These are phyloP conservation scores for Myotis pilosus DNA, from an alignment of 2,797 vertebrate species.

Conservation along the genomic window DNA sequence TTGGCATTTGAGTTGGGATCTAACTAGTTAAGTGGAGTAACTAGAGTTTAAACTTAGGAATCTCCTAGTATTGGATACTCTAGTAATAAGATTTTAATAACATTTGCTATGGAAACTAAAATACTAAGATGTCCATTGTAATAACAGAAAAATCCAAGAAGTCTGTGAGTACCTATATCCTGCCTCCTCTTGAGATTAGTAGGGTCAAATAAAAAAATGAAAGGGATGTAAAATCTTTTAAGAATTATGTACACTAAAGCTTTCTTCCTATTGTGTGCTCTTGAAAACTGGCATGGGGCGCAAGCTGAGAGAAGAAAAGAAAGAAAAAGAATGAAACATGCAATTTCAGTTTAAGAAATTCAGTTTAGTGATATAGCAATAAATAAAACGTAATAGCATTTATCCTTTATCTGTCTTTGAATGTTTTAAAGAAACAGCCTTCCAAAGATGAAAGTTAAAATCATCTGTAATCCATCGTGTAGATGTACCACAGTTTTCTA, in stretches of 20 bases:
- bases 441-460: not conserved
- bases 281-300: not conserved
- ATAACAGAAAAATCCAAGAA: conserved; percentile 23
- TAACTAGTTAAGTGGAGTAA: not conserved
- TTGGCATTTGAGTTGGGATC: not conserved
- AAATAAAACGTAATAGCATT: not conserved
- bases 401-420: not conserved
- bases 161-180: not conserved
- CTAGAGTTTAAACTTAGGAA: not conserved
- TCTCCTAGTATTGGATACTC: not conserved
- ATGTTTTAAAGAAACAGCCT: not conserved
- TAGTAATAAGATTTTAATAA: not conserved
- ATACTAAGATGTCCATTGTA: not conserved
- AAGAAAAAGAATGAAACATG: not conserved
- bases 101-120: not conserved
- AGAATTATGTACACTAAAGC: not conserved
- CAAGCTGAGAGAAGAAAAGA: not conserved
- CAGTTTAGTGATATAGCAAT: not conserved
- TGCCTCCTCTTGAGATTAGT: not conserved
- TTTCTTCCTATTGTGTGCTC: not conserved
- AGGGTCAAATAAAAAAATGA: conserved; percentile 44
- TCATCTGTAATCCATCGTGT: not conserved
- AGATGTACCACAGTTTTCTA: too few species aligned
- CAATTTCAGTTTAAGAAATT: not conserved
- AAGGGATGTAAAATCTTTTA: conserved; percentile 12